phyloP scores from a whole-genome alignment of 2,797 vertebrate genomes.

The Jordanella pulchra region DNA sequence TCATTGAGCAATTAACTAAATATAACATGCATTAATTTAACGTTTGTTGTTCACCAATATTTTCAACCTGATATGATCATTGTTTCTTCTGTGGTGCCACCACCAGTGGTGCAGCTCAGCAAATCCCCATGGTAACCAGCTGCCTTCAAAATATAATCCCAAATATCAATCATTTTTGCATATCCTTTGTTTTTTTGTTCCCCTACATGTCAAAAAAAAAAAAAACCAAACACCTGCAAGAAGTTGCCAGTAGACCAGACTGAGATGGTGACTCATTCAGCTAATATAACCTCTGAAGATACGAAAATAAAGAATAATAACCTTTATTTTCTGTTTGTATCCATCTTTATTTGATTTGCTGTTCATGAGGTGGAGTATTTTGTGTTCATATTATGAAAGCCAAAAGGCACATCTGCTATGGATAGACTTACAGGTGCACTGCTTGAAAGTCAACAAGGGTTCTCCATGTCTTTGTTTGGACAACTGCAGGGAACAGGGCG shows the following conservation, averaged over 20 bases:
- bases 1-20: neutral
- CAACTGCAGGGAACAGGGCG: conserved; percentile 37
- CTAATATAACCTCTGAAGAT: neutral
- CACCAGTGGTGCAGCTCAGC: neutral
- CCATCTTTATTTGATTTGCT: neutral
- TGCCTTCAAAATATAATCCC: neutral
- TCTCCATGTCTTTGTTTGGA: conserved; percentile 57
- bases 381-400: neutral
- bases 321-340: neutral
- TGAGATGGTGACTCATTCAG: neutral
- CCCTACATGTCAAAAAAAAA: neutral
- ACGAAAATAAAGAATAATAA: neutral
- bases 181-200: neutral
- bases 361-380: neutral
- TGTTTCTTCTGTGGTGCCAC: neutral
- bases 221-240: neutral
- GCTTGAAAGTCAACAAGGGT: conserved; percentile 52
- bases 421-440: conserved; percentile 72
- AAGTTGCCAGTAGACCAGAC: neutral
- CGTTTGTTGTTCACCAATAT: neutral
- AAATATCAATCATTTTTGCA: neutral
- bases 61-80: neutral
- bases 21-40: neutral
- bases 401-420: conserved; percentile 65
- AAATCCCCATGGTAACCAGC: neutral